Percentiles rank a stretch among this genome's conserved stretches.
phyloP scores from a whole-genome alignment of 2,797 vertebrate species.

The Sebastes alutus region DNA sequence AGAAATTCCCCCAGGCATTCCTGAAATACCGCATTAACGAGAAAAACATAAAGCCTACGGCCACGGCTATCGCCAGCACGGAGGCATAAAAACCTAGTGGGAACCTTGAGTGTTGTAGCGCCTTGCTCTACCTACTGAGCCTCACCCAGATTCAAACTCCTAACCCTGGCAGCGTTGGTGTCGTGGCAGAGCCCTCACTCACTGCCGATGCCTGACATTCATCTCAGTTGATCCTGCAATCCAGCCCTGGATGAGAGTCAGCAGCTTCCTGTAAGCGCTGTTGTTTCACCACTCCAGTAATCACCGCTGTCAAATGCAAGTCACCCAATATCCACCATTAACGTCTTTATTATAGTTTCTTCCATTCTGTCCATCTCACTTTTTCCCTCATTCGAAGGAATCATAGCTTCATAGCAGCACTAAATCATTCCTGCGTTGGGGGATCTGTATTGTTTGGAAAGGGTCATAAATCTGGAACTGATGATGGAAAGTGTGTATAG shows the following conservation, averaged over 20 bases:
- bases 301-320: slow-evolving; percentile 58
- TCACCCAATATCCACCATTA: slow-evolving; percentile 55
- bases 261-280: slow-evolving; percentile 70
- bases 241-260: slow-evolving; percentile 57
- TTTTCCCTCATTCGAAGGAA: slow-evolving; percentile 58
- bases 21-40: too few species aligned
- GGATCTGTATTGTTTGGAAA: slow-evolving; percentile 67
- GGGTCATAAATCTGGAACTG: slow-evolving; percentile 57
- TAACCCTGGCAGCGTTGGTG: not conserved
- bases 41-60: too few species aligned
- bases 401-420: slow-evolving; percentile 45
- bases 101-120: too few species aligned
- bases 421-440: slow-evolving; percentile 53
- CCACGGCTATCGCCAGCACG: too few species aligned
- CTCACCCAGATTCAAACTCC: not conserved
- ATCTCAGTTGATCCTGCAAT: slow-evolving; percentile 26
- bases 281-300: slow-evolving; percentile 64
- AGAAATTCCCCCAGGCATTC: too few species aligned
- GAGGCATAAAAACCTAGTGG: too few species aligned
- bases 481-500: slow-evolving; percentile 55
- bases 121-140: too few species aligned
- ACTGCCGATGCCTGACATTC: slow-evolving; percentile 28
- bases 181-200: slow-evolving; percentile 12
- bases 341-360: slow-evolving; percentile 55
- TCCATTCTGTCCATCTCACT: slow-evolving; percentile 66